Percentiles rank a stretch among this genome's conserved stretches.
Conservation (phyloP, 2,888 invertebrate genomes). For the Drosophila eohydei region DNA sequence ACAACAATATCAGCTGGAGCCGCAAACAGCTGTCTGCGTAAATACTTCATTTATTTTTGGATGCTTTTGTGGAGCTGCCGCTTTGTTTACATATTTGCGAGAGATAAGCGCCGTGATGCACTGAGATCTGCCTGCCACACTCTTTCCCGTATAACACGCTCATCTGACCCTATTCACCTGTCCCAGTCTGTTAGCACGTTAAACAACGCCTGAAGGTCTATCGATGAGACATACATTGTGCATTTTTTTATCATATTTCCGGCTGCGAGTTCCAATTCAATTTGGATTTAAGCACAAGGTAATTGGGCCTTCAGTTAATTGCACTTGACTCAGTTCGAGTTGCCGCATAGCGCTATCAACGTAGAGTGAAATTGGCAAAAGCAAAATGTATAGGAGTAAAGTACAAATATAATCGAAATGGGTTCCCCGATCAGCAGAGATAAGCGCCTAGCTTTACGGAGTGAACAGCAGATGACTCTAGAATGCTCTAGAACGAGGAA, state of each 20-base stretch:
- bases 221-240: conserved; percentile 6
- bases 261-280: conserved; percentile 26
- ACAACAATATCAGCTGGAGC: neutral
- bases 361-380: conserved; percentile 5
- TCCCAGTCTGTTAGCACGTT: conserved; percentile 27
- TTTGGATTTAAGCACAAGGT: conserved; percentile 1
- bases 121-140: conserved; percentile 17
- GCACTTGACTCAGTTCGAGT: conserved; percentile 9
- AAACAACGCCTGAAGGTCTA: conserved; percentile 31
- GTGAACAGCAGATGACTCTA: neutral
- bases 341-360: conserved; percentile 14
- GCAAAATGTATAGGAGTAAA: neutral
- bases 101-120: conserved; percentile 36
- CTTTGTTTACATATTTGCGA: conserved; percentile 30
- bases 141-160: neutral
- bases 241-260: conserved; percentile 42
- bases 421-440: conserved; percentile 1
- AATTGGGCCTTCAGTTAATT: neutral
- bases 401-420: neutral
- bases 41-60: conserved; percentile 74
- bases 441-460: neutral
- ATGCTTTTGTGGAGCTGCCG: conserved; percentile 27
- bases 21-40: conserved; percentile 56
- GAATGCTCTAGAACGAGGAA: neutral
- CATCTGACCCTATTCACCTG: conserved; percentile 57